phyloP scores from a whole-genome alignment of 2,113 vertebrate species.

The Apaloderma vittatum region DNA sequence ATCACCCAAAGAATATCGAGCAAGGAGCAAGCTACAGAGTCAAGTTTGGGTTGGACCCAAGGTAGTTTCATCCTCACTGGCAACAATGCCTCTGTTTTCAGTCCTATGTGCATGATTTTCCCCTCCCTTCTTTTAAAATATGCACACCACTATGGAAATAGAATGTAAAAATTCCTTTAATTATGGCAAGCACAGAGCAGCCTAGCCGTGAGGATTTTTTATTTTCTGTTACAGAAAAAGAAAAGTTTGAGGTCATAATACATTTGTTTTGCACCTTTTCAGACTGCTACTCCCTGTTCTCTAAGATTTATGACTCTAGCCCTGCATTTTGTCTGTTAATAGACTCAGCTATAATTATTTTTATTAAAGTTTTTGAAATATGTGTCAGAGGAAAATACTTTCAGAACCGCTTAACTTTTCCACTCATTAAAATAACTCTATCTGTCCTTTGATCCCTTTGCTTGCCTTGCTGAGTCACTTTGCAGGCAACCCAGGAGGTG shows the following conservation, averaged over 20 bases:
- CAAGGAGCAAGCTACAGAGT: not conserved
- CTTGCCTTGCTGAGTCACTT: conserved; percentile 56
- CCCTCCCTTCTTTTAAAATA: not conserved
- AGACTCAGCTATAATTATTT: conserved; percentile 30
- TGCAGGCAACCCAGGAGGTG: not conserved
- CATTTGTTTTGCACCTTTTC: conserved; percentile 1
- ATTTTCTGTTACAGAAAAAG: not conserved
- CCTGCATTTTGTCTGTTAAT: conserved; percentile 10
- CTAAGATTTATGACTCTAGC: not conserved
- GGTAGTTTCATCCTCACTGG: not conserved
- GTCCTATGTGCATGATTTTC: rapidly evolving
- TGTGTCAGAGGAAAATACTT: conserved; percentile 19
- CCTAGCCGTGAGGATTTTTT: not conserved
- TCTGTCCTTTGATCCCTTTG: conserved; percentile 39
- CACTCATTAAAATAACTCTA: not conserved
- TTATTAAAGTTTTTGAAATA: conserved; percentile 41
- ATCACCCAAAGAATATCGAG: not conserved
- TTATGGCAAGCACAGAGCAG: not conserved
- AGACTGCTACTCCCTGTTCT: not conserved
- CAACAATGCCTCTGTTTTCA: not conserved
- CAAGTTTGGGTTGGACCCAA: not conserved
- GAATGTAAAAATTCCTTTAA: not conserved
- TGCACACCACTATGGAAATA: not conserved
- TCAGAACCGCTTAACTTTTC: conserved; percentile 38
- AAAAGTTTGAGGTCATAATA: not conserved